Percentiles rank a stretch among this genome's conserved stretches.
Evolutionary conservation across 2,113 vertebrate species (phyloP).

Genomic region (Cairina moschata): DNA sequence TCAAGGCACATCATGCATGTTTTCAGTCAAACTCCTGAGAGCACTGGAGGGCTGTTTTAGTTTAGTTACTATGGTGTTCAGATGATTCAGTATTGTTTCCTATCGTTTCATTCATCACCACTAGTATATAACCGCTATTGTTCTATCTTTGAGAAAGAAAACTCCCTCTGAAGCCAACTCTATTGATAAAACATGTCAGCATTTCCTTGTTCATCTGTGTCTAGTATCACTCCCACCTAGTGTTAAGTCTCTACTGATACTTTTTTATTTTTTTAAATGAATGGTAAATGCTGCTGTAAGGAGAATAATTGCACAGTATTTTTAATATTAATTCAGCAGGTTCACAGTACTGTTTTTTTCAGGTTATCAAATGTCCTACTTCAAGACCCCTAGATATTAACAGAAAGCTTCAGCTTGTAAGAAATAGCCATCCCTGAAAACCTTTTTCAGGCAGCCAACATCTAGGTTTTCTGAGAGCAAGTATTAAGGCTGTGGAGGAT

Average conservation of each 20-base stretch:
- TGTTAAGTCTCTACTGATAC: neutral
- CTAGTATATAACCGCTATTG: neutral
- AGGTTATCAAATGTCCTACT: neutral
- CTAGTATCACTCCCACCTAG: neutral
- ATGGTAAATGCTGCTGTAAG: neutral
- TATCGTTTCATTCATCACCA: neutral
- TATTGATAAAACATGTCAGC: neutral
- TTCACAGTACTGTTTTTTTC: neutral
- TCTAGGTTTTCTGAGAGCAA: neutral
- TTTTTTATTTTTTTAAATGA: neutral
- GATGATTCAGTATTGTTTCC: neutral
- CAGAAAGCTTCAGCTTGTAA: neutral
- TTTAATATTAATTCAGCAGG: neutral
- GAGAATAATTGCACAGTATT: neutral
- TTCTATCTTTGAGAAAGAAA: neutral
- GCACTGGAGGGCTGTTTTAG: neutral
- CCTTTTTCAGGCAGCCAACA: neutral
- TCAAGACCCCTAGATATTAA: neutral
- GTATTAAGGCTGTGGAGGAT: neutral
- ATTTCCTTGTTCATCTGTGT: neutral
- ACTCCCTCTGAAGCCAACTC: neutral
- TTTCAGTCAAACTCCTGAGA: neutral
- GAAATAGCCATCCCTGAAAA: neutral
- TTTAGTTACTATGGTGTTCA: neutral
- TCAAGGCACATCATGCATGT: neutral